Evolutionary conservation across 1,140 invertebrate species (phyloP), one percentile per base, ranked within the genome.

Genomic region (Macrosteles quadrilineatus): DNA sequence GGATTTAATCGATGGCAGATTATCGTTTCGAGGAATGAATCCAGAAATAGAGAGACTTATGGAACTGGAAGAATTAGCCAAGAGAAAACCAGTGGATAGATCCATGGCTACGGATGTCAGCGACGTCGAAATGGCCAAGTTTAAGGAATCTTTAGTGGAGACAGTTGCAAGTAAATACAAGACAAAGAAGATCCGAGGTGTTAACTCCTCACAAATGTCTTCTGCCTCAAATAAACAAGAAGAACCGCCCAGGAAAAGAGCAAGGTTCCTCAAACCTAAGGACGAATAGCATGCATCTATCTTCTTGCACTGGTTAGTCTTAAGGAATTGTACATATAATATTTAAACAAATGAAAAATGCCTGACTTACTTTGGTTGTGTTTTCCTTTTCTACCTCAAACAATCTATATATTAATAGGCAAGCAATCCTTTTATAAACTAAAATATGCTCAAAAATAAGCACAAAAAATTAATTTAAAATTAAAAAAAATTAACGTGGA

Each of bases 11-110:
- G 91, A 91, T 77, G 94, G 94, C 4, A 83, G 94, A 74, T 80
- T 94, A 53, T 96, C 94, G 70, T 97, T 88, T 80, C 88, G 89
- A 74, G 94, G 94, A 12, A 94, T 93, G 86, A 97, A 97, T 82
- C 91, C 91, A 43, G 91, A 92, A 80, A 87, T 96, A 72, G 94
- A 97, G 78, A 86, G 85, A 69, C 70, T 91, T 6, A 88, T 93
- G 86, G 77, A 80, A 71, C 69, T 76, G 29, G 87, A 88, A 74
- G 74, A 82, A 66, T 82, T 84, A 45, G 65, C 32, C n/a, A 80
- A 78, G 27, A 77, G 75, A 6, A 78, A 80, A 31, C 78, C 83
- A 71, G 73, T 79, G 65, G 72, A 72, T 1, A 64, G 66, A 47
- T 74, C 79, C 36, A 64, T 71, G 0, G 79, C 84, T 31, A 74